Conservation (phyloP, 2,797 vertebrate species). For the Sitta carolinensis region DNA sequence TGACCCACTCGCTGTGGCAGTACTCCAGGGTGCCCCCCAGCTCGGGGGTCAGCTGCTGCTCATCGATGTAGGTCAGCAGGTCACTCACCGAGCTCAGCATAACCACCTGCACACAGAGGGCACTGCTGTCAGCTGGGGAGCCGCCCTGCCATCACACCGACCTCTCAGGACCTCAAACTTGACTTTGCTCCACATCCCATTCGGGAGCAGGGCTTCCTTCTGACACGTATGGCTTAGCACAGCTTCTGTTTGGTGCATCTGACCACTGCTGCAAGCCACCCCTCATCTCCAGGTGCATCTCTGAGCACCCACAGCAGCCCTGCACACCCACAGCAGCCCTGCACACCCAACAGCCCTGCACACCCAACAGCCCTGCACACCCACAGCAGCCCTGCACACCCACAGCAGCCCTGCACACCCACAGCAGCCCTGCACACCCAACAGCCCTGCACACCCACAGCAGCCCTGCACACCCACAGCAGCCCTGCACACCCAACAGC, state of each 20-base stretch:
- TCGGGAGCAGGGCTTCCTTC: background rate
- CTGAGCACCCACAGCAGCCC: no score
- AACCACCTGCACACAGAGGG: conserved; percentile 84
- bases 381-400: no score
- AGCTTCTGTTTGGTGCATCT: background rate
- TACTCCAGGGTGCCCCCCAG: conserved; percentile 96
- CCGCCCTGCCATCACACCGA: background rate
- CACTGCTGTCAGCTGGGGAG: background rate
- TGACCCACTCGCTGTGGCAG: conserved; percentile 95
- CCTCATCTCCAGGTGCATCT: background rate
- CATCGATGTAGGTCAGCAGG: conserved; percentile 92
- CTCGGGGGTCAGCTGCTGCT: conserved; percentile 94
- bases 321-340: no score
- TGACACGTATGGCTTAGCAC: background rate
- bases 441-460: no score
- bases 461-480: no score
- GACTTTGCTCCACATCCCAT: background rate
- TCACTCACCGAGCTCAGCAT: conserved; percentile 98
- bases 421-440: no score
- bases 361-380: no score
- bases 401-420: no score
- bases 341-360: no score
- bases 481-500: no score
- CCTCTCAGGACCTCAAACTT: background rate
- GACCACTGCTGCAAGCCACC: background rate